Evolutionary conservation across 64 coral and sea anemone genomes (phyloP).

Genomic region (Actinia tenebrosa): DNA sequence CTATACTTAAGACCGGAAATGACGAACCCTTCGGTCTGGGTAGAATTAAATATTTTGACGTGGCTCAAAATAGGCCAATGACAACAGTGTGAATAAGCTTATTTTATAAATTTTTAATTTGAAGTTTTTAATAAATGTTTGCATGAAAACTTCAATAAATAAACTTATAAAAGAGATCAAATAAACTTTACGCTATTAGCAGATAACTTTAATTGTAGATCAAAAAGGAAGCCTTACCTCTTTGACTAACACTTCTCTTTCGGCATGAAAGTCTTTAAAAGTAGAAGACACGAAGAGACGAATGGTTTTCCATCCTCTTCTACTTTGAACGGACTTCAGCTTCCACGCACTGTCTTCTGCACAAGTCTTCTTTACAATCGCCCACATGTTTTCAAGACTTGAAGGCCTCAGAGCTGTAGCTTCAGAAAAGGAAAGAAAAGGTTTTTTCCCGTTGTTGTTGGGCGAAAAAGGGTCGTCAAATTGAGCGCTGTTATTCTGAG

Average conservation of each 20-base stretch:
- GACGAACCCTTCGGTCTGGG: no score
- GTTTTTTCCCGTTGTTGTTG: constrained; percentile 33
- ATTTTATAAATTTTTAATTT: no score
- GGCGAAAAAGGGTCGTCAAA: not conserved
- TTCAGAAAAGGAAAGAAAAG: constrained; percentile 54
- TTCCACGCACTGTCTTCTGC: constrained; percentile 47
- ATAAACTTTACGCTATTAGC: no score
- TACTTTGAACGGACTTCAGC: constrained; percentile 73
- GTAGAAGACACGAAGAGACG: constrained; percentile 96
- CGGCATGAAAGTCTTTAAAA: constrained; percentile 97
- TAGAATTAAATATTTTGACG: no score
- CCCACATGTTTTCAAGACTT: constrained; percentile 86
- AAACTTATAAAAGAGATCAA: no score
- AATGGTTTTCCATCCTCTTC: constrained; percentile 98
- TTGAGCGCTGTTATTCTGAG: not conserved
- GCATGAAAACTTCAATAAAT: no score
- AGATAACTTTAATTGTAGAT: no score
- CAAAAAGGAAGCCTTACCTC: constrained; percentile 54
- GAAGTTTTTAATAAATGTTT: no score
- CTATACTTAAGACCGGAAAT: no score
- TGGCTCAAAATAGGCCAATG: no score
- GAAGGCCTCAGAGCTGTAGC: constrained; percentile 68
- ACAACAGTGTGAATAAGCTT: no score
- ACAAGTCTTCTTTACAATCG: constrained; percentile 83
- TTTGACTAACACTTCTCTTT: constrained; percentile 88